Conservation (phyloP, 2,797 vertebrate genomes). For the Sardinella longiceps region DNA sequence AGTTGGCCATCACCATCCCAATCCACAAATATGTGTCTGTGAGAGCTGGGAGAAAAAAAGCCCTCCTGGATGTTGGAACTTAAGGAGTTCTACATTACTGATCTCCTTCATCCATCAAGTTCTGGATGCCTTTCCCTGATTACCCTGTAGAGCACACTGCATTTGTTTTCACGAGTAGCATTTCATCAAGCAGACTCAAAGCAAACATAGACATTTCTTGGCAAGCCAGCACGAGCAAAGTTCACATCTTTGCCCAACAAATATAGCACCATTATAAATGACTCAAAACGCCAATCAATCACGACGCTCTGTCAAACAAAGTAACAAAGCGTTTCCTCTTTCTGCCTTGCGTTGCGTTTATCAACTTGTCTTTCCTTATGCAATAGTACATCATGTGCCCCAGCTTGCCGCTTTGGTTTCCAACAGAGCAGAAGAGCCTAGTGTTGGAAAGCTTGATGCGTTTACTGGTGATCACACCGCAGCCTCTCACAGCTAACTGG, state of each 20-base stretch:
- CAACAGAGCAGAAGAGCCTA: not conserved
- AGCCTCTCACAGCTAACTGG: not conserved
- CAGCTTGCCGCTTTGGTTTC: not conserved
- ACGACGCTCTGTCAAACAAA: not conserved
- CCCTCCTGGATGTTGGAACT: not conserved
- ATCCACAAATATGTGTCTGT: not conserved
- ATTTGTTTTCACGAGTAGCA: not conserved
- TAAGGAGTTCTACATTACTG: not conserved
- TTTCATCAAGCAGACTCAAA: not conserved
- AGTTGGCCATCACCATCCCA: not conserved
- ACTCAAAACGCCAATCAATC: not conserved
- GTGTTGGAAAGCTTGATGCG: not conserved
- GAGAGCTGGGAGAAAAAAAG: not conserved
- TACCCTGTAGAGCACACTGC: not conserved
- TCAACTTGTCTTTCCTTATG: not conserved
- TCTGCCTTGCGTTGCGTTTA: not conserved
- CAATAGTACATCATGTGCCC: too few species aligned
- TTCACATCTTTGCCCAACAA: not conserved
- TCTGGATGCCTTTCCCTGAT: not conserved
- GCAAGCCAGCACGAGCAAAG: not conserved
- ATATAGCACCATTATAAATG: not conserved
- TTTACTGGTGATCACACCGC: not conserved
- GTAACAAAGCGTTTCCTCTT: not conserved
- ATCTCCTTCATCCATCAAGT: not conserved
- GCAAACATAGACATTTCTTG: not conserved